Evolutionary conservation across 2,888 invertebrate species (phyloP).

Genomic region (Rhaphigaster nebulosa): DNA sequence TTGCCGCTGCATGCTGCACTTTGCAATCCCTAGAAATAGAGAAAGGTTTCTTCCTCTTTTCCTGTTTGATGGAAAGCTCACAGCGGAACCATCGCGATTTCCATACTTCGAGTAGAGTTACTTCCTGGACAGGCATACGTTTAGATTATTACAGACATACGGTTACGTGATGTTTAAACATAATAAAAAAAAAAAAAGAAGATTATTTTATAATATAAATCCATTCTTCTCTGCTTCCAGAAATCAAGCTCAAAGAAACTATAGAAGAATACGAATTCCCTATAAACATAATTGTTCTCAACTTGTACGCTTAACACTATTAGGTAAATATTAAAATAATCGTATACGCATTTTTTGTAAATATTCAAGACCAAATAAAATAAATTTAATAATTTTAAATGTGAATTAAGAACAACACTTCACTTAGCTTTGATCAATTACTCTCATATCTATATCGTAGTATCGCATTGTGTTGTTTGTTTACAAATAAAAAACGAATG

Average conservation of each 20-base stretch:
- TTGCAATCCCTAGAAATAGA: background rate
- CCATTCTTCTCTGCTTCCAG: too few relatives aligned
- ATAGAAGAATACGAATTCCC: too few relatives aligned
- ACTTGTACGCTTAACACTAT: too few relatives aligned
- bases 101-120: background rate
- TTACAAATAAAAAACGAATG: background rate
- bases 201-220: too few relatives aligned
- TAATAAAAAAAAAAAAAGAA: too few relatives aligned
- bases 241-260: too few relatives aligned
- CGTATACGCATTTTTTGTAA: too few relatives aligned
- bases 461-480: background rate
- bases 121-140: background rate
- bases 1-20: background rate
- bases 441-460: background rate
- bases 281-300: too few relatives aligned
- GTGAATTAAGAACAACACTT: background rate
- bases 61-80: slow-evolving; percentile 4
- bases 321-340: too few relatives aligned
- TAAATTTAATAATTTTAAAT: background rate
- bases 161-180: too few relatives aligned
- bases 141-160: background rate
- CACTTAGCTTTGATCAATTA: background rate
- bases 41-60: slow-evolving; percentile 21
- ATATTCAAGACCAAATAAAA: too few relatives aligned
- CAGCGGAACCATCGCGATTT: background rate